phyloP scores from a whole-genome alignment of 2,113 vertebrate genomes.

The Etia nguti region DNA sequence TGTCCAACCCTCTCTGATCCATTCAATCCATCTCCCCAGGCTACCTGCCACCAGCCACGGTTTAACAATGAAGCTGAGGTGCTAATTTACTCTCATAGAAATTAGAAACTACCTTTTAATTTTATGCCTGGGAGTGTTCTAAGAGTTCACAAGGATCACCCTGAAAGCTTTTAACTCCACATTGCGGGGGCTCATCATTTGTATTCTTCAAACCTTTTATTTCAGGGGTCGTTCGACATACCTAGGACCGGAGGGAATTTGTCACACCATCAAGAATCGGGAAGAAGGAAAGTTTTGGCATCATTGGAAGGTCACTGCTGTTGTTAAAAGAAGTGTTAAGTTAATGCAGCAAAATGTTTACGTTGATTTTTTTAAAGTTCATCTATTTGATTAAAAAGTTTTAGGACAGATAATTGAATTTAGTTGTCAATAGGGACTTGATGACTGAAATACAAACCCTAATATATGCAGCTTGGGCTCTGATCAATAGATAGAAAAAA shows the following conservation, averaged over 20 bases:
- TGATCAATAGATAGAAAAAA: slow-evolving; percentile 25
- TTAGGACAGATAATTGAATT: neutral
- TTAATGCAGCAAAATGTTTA: neutral
- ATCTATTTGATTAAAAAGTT: neutral
- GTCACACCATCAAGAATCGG: slow-evolving; percentile 8
- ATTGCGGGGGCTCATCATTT: slow-evolving; percentile 57
- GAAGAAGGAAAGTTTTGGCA: slow-evolving; percentile 4
- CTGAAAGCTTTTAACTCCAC: slow-evolving; percentile 61
- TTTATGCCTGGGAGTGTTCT: slow-evolving; percentile 68
- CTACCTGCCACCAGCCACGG: slow-evolving; percentile 64
- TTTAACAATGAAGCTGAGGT: slow-evolving; percentile 55
- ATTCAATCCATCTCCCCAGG: slow-evolving; percentile 71
- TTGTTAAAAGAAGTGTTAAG: neutral
- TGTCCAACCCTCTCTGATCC: slow-evolving; percentile 67
- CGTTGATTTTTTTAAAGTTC: neutral
- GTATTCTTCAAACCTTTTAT: slow-evolving; percentile 50
- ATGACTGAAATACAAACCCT: neutral
- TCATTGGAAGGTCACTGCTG: slow-evolving; percentile 48
- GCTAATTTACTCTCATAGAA: slow-evolving; percentile 72
- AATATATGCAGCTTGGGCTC: neutral
- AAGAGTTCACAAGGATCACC: slow-evolving; percentile 55
- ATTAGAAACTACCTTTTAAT: slow-evolving; percentile 75
- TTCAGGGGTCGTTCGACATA: slow-evolving; percentile 31
- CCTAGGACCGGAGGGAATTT: slow-evolving; percentile 20
- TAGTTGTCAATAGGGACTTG: neutral